phyloP scores from a whole-genome alignment of 2,113 vertebrate genomes.

The Pao palembangensis region DNA sequence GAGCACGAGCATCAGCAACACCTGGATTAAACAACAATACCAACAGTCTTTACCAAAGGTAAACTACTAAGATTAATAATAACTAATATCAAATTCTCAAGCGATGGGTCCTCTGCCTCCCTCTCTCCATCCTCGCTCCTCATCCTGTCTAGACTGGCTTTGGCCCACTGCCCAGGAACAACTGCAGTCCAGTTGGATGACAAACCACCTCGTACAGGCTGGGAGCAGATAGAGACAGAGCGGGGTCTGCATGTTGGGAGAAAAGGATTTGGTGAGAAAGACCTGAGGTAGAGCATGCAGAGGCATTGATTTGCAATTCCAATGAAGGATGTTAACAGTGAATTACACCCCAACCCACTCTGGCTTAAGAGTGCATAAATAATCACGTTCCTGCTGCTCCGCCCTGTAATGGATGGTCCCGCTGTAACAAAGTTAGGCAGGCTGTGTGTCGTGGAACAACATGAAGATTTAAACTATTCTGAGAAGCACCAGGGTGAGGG shows the following conservation, averaged over 20 bases:
- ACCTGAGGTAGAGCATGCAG: slow-evolving; percentile 46
- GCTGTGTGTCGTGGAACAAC: slow-evolving; percentile 41
- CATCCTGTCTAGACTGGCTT: slow-evolving; percentile 32
- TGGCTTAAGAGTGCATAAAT: slow-evolving; percentile 75
- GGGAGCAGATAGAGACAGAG: slow-evolving; percentile 54
- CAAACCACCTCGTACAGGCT: slow-evolving; percentile 53
- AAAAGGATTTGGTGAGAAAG: slow-evolving; percentile 28
- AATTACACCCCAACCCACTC: slow-evolving; percentile 70
- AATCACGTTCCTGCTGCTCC: slow-evolving; percentile 51
- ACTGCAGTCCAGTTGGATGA: slow-evolving; percentile 48
- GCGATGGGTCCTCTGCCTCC: not conserved
- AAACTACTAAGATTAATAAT: too few relatives aligned
- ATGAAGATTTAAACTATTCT: slow-evolving; percentile 58
- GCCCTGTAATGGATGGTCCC: slow-evolving; percentile 53
- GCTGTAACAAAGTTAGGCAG: slow-evolving; percentile 63
- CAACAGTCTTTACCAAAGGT: too few relatives aligned
- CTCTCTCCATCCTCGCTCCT: slow-evolving; percentile 7
- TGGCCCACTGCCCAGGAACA: slow-evolving; percentile 53
- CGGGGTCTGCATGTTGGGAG: slow-evolving; percentile 10
- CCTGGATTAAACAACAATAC: too few relatives aligned
- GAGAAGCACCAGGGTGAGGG: slow-evolving; percentile 28
- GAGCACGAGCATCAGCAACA: too few relatives aligned
- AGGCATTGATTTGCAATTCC: slow-evolving; percentile 75
- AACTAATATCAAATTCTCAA: too few relatives aligned
- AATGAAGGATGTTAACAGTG: slow-evolving; percentile 74